Base-by-base conservation (phyloP, 37 sponge, comb jelly and placozoan species). In the Petrosia ficiformis region DNA sequence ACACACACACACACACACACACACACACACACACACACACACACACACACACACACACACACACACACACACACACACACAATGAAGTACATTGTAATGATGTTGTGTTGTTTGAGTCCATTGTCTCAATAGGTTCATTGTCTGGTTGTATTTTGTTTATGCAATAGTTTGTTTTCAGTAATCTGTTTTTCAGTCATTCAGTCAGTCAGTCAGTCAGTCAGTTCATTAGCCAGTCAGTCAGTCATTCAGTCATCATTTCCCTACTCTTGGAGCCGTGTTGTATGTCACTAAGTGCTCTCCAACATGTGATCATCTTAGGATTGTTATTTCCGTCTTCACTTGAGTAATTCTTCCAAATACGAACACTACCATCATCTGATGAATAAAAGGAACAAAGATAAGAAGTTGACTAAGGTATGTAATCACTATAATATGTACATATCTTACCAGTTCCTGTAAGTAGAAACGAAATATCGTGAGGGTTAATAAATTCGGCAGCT, bases 281-380 rank as follows among this genome's bases (percentile, higher is more conserved):
- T 85, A 88, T 88, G 42, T 93, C 93, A 39, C 73, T 82, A 32
- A 94, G 73, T 2, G 86, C 92, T 31, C 81, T 79, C 95, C 95
- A 94, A 36, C 89, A 82, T 24, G 95, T 87, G 30, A 94, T 92
- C 29, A 87, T 71, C 11, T 59, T 26, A 14, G 88, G 81, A 3
- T 41, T 44, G 31, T 32, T 32, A 0, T 67, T 39, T 11, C 52
- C 38, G 36, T 34, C 65, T n/a, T 64, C 76, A 14, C 63, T 61
- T 31, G 29, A 19, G 70, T 87, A 94, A 57, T 87, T 61, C 44
- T 80, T 79, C 95, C 95, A 94, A 43, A 94, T 77, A 42, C 84
- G 81, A 1, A 94, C 82, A 19, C 70, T 43, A 0, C 95, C 95
- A 75, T 94, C 88, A 44, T 91, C 95, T 94, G 80, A 2, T 24